These are phyloP conservation scores for Scolopax mira DNA, from an alignment of 2,113 vertebrate genomes.

Conservation along the genomic window DNA sequence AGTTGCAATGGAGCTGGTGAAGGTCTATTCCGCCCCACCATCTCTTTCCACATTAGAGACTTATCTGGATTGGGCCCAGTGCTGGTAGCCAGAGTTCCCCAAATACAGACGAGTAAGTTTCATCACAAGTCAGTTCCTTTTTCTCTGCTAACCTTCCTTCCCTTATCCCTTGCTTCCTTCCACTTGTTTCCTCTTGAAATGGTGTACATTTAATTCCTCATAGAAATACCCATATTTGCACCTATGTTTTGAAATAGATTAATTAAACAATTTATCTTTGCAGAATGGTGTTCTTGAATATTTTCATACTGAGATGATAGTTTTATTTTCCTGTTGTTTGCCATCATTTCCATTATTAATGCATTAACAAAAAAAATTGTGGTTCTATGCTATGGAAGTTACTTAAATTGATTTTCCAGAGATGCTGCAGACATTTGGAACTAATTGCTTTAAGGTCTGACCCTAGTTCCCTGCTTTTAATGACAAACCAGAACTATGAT, in stretches of 20 bases:
- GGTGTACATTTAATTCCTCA: not conserved
- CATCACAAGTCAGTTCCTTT: not conserved
- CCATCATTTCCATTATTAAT: not conserved
- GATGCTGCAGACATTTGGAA: not conserved
- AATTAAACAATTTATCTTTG: not conserved
- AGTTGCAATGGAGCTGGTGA: not conserved
- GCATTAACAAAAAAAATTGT: accelerated
- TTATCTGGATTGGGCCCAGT: not conserved
- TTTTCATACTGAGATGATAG: not conserved
- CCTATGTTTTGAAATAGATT: not conserved
- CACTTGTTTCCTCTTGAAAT: not conserved
- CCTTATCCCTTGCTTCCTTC: not conserved
- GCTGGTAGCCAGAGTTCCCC: not conserved
- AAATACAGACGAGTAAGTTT: not conserved
- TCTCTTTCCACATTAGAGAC: not conserved
- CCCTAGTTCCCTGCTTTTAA: not conserved
- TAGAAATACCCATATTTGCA: not conserved
- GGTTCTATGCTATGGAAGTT: not conserved
- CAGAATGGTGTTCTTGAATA: not conserved
- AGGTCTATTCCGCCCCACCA: not conserved
- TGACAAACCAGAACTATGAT: not conserved
- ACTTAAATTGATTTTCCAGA: not conserved
- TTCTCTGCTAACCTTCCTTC: not conserved
- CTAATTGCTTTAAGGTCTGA: not conserved
- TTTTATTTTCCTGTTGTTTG: not conserved